Base-by-base conservation (phyloP, 2,797 vertebrate genomes). In the Columba guinea region DNA sequence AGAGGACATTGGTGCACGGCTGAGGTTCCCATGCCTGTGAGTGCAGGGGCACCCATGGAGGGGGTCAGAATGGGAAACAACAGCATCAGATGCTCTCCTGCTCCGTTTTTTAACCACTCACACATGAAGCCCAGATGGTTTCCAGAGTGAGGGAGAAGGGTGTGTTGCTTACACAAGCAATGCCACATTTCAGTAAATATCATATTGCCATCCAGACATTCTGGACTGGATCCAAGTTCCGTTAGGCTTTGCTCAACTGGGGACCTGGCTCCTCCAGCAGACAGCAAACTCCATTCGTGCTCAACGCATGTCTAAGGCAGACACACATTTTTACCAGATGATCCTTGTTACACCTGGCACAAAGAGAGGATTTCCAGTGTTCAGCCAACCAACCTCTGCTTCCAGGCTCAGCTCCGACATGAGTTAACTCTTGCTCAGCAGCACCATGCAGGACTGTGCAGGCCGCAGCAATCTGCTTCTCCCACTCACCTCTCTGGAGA, bases 191-290 rank as follows among this genome's bases (percentile, higher is more conserved):
- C 68, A 92, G 91, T 93, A 95, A 96, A 95, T 92, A 96, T 96
- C 95, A 93, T 93, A 93, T 94, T 93, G 96, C 95, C 96, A 93
- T 95, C 91, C 96, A 97, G 95, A 96, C 95, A 95, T 92, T 93
- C 87, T 95, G 95, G 94, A 93, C 39, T 17, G 21, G 32, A 74
- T 91, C 88, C 95, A 96, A 63, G 83, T 97, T 96, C 95, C 56
- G 22, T 94, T 90, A 84, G 89, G 94, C 87, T 96, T 92, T 93
- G 87, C 92, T 96, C 94, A 93, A 92, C 85, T 79, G 86, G 81
- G 87, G 88, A 80, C 94, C 88, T 93, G 82, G 91, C 94, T 94
- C 82, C 82, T 95, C 92, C 90, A 91, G 84, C 81, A 89, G 84
- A 95, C 95, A 92, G 92, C 81, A 94, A 95, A 75, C 95, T 93